Base-by-base conservation (phyloP, 2,888 invertebrate species). In the Lithophane leautieri region DNA sequence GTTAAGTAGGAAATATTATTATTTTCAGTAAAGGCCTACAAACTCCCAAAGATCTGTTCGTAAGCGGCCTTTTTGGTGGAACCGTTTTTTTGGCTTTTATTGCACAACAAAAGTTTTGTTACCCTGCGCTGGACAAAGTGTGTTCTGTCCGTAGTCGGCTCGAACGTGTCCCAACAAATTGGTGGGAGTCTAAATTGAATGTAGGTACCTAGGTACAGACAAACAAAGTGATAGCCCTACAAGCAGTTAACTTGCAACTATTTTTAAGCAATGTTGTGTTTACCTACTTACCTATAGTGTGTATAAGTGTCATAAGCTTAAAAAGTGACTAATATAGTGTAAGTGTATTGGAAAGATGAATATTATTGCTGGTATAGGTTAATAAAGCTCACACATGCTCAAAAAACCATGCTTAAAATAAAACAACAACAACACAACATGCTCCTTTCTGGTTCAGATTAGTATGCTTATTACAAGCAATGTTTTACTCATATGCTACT, bases 131-230 rank as follows among this genome's bases (percentile, higher is more conserved):
- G 76, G 56, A 73, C 74, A 76, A 70, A 82, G 76, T 78, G 78
- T 76, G 73, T 71, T 61, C 85, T 58, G 73, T 68, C 65, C 78
- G 61, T 63, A 74, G 79, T 61, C 65, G 56, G 70, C 75, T 76
- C 74, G 74, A 73, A 79, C 81, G 83, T 81, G 82, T 83, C 78
- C 73, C 67, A 77, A 65, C 78, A 88, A 89, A 91, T 90, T 88
- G 86, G 84, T 78, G 75, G 78, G 85, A 88, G 86, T 85, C 88
- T 89, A 90, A 90, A 90, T 91, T 89, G 89, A 90, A 90, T 90
- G 82, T 73, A 77, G 82, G 76, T 75, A 75, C 65, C 80, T 73
- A 78, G 22, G 63, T 78, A 80, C 63, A 50, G 50, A 14, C n/a
- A 50, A 25, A 50, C 4, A 73, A 54, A 42, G 14, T 42, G 40